phyloP scores from a whole-genome alignment of 2,888 invertebrate genomes.

The Habroteleia sp. region DNA sequence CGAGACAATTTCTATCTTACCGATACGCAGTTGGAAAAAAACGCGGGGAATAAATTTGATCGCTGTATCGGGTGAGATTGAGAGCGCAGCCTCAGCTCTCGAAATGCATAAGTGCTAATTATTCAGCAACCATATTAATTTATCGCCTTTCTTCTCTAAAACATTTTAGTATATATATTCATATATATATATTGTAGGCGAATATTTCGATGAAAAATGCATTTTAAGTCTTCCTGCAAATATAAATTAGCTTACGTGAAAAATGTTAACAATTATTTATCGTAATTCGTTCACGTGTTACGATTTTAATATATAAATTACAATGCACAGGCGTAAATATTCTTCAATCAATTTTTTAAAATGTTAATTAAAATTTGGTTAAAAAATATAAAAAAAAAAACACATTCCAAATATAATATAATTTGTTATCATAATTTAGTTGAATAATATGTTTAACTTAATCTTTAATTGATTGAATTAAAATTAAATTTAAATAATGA shows the following conservation, averaged over 20 bases:
- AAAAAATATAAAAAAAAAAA: too few relatives aligned
- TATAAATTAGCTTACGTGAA: too few relatives aligned
- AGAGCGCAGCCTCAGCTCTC: slow-evolving; percentile 34
- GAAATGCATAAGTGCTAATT: slow-evolving; percentile 20
- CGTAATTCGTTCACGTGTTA: too few relatives aligned
- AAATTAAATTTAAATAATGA: too few relatives aligned
- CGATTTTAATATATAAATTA: too few relatives aligned
- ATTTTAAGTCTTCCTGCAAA: background rate
- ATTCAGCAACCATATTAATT: slow-evolving; percentile 25
- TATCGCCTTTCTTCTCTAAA: slow-evolving; percentile 38
- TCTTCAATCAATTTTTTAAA: too few relatives aligned
- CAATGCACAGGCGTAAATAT: too few relatives aligned
- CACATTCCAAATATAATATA: too few relatives aligned
- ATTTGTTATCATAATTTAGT: too few relatives aligned
- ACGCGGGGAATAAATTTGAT: slow-evolving; percentile 10
- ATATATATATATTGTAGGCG: slow-evolving; percentile 9
- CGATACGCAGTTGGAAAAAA: slow-evolving; percentile 58
- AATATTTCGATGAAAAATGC: slow-evolving; percentile 19
- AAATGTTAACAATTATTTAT: slow-evolving; percentile 18
- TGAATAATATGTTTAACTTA: too few relatives aligned
- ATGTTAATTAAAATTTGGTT: too few relatives aligned
- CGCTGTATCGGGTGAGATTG: slow-evolving; percentile 22
- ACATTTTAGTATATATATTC: slow-evolving; percentile 31
- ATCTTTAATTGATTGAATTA: too few relatives aligned
- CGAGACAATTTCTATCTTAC: slow-evolving; percentile 63